Percentiles rank a stretch among this genome's conserved stretches.
Conservation (phyloP, 2,113 vertebrate genomes). For the Solea solea region DNA sequence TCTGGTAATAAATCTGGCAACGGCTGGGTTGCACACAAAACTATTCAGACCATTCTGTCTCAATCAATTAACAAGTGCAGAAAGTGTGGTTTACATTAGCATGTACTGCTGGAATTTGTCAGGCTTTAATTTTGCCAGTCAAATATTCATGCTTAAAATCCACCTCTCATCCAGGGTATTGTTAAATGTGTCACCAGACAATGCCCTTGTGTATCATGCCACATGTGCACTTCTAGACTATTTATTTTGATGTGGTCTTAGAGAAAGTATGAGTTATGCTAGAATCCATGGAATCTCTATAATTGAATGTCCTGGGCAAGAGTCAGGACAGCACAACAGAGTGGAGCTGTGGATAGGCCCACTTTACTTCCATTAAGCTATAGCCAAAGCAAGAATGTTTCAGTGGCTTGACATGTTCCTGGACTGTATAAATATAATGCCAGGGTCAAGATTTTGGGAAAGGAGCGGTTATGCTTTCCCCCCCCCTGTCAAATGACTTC, state of each 20-base stretch:
- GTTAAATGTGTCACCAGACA: slow-evolving; percentile 35
- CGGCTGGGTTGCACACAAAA: neutral
- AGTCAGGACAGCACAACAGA: slow-evolving; percentile 57
- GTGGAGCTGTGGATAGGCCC: slow-evolving; percentile 68
- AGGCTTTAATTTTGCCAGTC: slow-evolving; percentile 22
- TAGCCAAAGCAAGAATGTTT: slow-evolving; percentile 76
- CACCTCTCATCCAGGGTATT: slow-evolving; percentile 4
- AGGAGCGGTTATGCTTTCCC: slow-evolving; percentile 49
- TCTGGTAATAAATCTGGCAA: neutral
- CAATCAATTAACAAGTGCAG: neutral
- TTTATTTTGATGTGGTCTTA: slow-evolving; percentile 71
- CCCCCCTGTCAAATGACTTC: slow-evolving; percentile 57
- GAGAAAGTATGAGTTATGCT: slow-evolving; percentile 63
- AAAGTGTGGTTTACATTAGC: slow-evolving; percentile 17
- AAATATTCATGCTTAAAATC: slow-evolving; percentile 33
- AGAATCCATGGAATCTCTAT: slow-evolving; percentile 75
- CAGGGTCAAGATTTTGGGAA: slow-evolving; percentile 66
- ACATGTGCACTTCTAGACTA: slow-evolving; percentile 61
- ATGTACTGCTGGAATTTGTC: slow-evolving; percentile 22
- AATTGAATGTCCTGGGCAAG: slow-evolving; percentile 62
- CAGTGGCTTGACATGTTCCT: slow-evolving; percentile 70
- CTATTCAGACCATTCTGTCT: neutral
- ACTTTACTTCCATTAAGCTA: slow-evolving; percentile 72
- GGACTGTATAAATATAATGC: slow-evolving; percentile 61
- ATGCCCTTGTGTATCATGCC: slow-evolving; percentile 35